Conservation (phyloP, 2,113 vertebrate genomes). For the Chamaetylas fuelleborni region DNA sequence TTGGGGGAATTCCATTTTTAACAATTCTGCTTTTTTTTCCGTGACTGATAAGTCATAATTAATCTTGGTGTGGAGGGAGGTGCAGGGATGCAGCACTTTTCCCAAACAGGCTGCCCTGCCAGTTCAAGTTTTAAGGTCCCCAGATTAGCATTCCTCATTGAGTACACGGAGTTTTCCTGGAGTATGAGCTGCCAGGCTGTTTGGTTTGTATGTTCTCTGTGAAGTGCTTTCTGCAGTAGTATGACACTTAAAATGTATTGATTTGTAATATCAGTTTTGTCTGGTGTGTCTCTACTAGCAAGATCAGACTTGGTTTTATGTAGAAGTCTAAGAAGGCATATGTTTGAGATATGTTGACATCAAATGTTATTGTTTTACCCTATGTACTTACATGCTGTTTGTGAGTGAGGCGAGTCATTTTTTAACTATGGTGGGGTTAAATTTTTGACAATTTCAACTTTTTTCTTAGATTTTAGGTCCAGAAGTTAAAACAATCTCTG, state of each 20-base stretch:
- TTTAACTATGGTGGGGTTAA: not conserved
- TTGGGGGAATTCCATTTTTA: not conserved
- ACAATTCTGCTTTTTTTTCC: not conserved
- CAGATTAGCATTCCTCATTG: not conserved
- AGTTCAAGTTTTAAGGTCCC: not conserved
- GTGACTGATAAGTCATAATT: rapidly evolving
- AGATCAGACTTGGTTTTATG: not conserved
- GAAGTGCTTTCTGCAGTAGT: not conserved
- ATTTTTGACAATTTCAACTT: not conserved
- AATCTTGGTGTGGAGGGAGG: rapidly evolving
- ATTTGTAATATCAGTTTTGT: not conserved
- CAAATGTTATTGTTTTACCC: not conserved
- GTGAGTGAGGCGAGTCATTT: not conserved
- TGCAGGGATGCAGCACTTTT: not conserved
- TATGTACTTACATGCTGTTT: not conserved
- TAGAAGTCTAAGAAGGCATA: not conserved
- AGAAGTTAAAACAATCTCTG: not conserved
- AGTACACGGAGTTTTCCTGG: not conserved
- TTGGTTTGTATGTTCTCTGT: not conserved
- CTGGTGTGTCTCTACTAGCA: not conserved
- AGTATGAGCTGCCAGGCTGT: not conserved
- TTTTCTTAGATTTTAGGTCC: not conserved
- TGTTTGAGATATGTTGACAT: not conserved
- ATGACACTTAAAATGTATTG: not conserved
- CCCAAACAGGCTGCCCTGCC: not conserved